Conservation (phyloP, 2,797 vertebrate species). For the Tolypeutes matacus region DNA sequence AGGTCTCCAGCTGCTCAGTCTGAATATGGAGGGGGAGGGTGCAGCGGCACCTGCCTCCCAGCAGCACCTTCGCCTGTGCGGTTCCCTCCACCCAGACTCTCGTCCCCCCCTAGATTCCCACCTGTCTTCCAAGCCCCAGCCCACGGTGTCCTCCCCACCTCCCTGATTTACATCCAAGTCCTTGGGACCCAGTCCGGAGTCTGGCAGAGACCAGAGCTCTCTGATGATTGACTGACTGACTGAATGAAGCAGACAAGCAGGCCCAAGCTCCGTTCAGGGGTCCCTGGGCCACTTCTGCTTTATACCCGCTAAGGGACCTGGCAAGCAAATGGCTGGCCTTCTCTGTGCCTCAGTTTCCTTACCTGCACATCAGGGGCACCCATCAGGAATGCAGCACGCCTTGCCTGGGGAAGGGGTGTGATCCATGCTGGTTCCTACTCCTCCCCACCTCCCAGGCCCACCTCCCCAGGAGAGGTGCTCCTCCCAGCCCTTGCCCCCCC, state of each 20-base stretch:
- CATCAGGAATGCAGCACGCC: background rate
- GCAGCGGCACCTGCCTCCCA: background rate
- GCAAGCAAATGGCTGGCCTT: background rate
- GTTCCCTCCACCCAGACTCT: too few relatives aligned
- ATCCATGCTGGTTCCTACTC: too few relatives aligned
- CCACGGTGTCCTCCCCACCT: background rate
- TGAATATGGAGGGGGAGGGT: too few relatives aligned
- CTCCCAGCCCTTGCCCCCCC: background rate
- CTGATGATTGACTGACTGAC: background rate
- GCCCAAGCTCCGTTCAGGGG: background rate
- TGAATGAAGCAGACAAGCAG: background rate
- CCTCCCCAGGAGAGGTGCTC: background rate
- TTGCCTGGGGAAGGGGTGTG: background rate
- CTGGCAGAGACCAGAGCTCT: background rate
- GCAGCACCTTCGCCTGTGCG: background rate
- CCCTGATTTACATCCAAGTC: background rate
- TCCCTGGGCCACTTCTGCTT: background rate
- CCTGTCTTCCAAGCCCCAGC: background rate
- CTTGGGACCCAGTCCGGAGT: background rate
- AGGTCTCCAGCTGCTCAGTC: background rate
- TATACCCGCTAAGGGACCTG: background rate
- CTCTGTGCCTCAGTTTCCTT: background rate
- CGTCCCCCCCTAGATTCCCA: fast-evolving
- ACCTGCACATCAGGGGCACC: background rate
- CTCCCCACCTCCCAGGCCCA: background rate